phyloP scores from a whole-genome alignment of 2,888 invertebrate species.

The Epinotia ramella region DNA sequence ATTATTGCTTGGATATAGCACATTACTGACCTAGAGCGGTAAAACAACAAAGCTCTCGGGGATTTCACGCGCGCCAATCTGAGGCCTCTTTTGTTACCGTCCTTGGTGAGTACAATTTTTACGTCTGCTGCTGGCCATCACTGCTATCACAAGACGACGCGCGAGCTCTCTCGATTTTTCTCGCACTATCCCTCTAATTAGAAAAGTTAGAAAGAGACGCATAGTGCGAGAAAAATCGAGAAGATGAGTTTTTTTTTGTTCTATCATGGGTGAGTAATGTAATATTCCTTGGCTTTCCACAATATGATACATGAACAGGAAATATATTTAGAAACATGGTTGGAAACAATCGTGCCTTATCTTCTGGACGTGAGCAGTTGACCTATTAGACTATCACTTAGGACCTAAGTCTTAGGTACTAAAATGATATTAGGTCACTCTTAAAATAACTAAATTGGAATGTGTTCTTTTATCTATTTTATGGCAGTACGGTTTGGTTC shows the following conservation, averaged over 20 bases:
- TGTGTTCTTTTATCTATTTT: constrained; percentile 33
- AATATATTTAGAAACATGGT: constrained; percentile 20
- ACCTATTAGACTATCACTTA: constrained; percentile 26
- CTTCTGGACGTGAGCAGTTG: constrained; percentile 22
- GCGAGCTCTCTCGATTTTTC: too few relatives aligned
- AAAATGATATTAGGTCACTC: constrained; percentile 34
- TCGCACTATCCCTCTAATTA: too few relatives aligned
- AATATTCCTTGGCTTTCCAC: not conserved
- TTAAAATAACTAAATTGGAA: constrained; percentile 27
- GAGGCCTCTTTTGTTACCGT: too few relatives aligned
- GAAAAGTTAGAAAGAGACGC: too few relatives aligned
- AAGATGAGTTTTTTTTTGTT: too few relatives aligned
- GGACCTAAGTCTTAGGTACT: constrained; percentile 15
- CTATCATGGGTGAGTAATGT: not conserved
- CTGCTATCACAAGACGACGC: too few relatives aligned
- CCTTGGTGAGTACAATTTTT: too few relatives aligned
- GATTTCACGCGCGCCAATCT: too few relatives aligned
- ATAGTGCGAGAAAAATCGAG: too few relatives aligned
- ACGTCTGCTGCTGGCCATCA: too few relatives aligned
- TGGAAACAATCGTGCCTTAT: constrained; percentile 33
- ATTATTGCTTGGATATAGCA: not conserved
- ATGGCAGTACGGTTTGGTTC: constrained; percentile 4
- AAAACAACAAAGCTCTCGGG: too few relatives aligned
- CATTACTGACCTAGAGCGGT: too few relatives aligned
- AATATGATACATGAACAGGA: not conserved